Evolutionary conservation across 2,113 vertebrate species (phyloP).

Genomic region (Columbina picui): DNA sequence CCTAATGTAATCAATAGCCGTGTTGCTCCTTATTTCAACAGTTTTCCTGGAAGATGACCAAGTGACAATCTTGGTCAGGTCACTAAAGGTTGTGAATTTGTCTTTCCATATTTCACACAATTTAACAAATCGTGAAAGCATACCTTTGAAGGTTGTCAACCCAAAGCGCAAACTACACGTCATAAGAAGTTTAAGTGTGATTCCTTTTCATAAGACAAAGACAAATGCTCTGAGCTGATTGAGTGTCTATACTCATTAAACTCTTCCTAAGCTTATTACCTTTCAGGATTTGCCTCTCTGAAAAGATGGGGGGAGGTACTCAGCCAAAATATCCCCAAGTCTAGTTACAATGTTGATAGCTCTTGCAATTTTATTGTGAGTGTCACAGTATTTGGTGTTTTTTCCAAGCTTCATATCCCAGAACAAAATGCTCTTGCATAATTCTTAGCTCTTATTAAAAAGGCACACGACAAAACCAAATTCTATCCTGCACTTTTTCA

Average conservation of each 20-base stretch:
- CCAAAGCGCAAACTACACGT: background rate
- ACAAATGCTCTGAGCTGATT: background rate
- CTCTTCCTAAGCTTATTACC: conserved; percentile 6
- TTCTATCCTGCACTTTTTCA: background rate
- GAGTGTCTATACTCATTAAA: background rate
- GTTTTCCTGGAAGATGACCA: background rate
- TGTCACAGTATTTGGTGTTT: background rate
- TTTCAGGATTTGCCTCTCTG: background rate
- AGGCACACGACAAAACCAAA: background rate
- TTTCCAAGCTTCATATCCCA: background rate
- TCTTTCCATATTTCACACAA: background rate
- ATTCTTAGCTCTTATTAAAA: background rate
- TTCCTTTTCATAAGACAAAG: background rate
- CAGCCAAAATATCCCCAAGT: background rate
- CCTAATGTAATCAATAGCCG: background rate
- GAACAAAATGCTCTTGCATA: background rate
- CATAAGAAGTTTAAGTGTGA: background rate
- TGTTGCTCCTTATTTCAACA: background rate
- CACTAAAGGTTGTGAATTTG: background rate
- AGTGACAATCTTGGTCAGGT: background rate
- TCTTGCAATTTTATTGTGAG: background rate
- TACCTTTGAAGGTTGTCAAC: background rate
- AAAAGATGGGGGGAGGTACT: background rate
- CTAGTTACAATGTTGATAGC: background rate
- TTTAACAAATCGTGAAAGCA: background rate